Evolutionary conservation across 2,113 vertebrate genomes (phyloP), one percentile per base, ranked within the genome.

Genomic region (Corydoras maculifer): DNA sequence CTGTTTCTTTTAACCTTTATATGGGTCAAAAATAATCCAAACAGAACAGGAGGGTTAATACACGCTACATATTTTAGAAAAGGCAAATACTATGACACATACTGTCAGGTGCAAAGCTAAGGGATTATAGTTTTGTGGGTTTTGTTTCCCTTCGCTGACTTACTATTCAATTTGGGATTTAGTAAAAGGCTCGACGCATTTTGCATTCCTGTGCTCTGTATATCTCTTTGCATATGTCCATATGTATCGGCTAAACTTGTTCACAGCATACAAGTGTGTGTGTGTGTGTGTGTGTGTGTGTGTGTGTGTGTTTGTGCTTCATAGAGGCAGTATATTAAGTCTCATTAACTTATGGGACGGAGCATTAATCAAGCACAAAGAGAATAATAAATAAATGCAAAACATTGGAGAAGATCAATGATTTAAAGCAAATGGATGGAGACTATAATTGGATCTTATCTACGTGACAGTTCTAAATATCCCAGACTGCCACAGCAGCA

Each of bases 371-470:
- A 35, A 62, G 7, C 62, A 15, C 11, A 66, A 62, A 18, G 35
- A 43, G 35, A 43, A 62, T 13, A 67, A 25, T 25, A 25, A 25
- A 25, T 25, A 25, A 71, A 71, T 29, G 63, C 32, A 55, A 58
- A 50, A 58, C 29, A 54, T 65, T 58, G 58, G 25, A 72, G 15
- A 31, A 35, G 65, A 59, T 43, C 75, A 72, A 68, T 76, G 58
- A 68, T n/a, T 62, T 8, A 64, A 53, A 64, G 55, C 49, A 72
- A 68, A 77, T 50, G 35, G 43, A 64, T 68, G 60, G 15, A 72
- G 67, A 31, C 30, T 25, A 48, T 68, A 67, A 68, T 63, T 66
- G 11, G 69, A 59, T 63, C 35, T 68, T 55, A 29, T 51, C 31
- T 29, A 12, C 6, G 11, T 55, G 5, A 62, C 14, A 29, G 61